Evolutionary conservation across 1,140 invertebrate genomes (phyloP).

Genomic region (Triops cancriformis): DNA sequence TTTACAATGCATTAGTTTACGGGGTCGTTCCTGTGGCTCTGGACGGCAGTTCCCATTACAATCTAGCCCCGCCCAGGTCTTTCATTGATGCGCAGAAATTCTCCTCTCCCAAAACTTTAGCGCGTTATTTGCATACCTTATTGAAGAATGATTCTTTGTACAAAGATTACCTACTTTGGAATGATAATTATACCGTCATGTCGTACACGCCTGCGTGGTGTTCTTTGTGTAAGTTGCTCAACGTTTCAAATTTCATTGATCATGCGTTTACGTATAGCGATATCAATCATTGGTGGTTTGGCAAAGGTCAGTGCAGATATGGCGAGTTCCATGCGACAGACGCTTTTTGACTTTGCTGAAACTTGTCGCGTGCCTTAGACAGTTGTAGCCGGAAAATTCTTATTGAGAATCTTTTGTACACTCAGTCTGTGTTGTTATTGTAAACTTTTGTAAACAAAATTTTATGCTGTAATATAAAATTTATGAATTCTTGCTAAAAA

Average conservation of each 20-base stretch:
- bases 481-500: too few relatives aligned
- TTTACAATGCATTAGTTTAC: conserved; percentile 33
- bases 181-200: neutral
- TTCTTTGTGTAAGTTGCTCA: neutral
- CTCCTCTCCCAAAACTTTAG: neutral
- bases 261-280: neutral
- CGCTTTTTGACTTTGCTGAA: neutral
- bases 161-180: neutral
- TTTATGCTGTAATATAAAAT: too few relatives aligned
- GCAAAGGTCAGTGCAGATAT: neutral
- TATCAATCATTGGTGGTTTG: neutral
- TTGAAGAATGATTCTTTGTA: neutral
- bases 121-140: neutral
- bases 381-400: neutral
- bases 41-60: conserved; percentile 35
- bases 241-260: neutral
- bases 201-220: neutral
- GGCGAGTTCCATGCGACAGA: neutral
- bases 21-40: conserved; percentile 38
- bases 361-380: neutral
- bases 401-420: too few relatives aligned
- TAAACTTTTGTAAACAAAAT: too few relatives aligned
- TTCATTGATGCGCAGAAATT: conserved; percentile 37
- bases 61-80: conserved; percentile 33
- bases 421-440: too few relatives aligned